Evolutionary conservation across 2,113 vertebrate species (phyloP), one percentile per base, ranked within the genome.

Genomic region (Pica pica): DNA sequence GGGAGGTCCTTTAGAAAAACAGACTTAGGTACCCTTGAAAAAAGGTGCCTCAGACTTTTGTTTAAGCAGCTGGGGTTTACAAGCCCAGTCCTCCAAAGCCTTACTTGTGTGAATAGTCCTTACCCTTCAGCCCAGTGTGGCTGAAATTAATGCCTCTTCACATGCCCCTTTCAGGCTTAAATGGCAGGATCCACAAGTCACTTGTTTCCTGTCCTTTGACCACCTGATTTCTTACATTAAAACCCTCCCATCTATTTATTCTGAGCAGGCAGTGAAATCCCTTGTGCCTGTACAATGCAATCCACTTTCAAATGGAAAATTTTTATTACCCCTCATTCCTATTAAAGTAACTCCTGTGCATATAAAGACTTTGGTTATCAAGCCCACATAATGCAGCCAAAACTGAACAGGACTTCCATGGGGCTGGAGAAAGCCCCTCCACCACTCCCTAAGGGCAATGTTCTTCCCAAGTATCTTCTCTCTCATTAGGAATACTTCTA

Each of bases 131-230:
- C 80, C 39, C 67, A 75, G 80, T 0, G 2, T 37, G 79, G 70
- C 55, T 94, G 83, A 95, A 91, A 93, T 89, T 70, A 94, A 93
- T 89, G 88, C 81, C 91, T 82, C 79, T 84, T 95, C 84, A 77
- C 3, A 2, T 49, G 50, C 13, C 46, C 37, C 63, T 90, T 84
- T 95, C 87, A 77, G 63, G 44, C 50, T 85, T 53, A 87, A 94
- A 96, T 42, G 70, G n/a, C 94, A 93, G 74, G 63, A 89, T 69
- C 49, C 63, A 73, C 73, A 71, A 94, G 41, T 49, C 10, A 1
- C 75, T 95, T 86, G 49, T 81, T 92, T 88, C 55, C 87, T 52
- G 37, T 21, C 42, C 49, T 73, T 95, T 93, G 68, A 63, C 55
- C 60, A 55, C 47, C 59, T 80, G 59, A 80, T 95, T 93, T 91